Evolutionary conservation across 2,888 invertebrate genomes (phyloP).

Genomic region (Pandemis cinnamomeana): DNA sequence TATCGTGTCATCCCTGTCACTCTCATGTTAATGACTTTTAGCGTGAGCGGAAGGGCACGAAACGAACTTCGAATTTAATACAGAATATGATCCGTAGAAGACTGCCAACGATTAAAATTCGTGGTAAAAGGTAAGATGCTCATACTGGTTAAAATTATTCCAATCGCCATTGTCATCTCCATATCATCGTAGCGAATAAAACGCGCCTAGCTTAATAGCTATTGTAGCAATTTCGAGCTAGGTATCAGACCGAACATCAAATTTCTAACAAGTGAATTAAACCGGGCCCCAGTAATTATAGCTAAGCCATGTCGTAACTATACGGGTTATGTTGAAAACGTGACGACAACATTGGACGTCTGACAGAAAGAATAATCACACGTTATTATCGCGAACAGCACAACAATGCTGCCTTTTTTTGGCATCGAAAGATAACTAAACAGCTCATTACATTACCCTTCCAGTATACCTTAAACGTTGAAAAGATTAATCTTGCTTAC

Average conservation of each 20-base stretch:
- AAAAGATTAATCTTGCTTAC: constrained; percentile 39
- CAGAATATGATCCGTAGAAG: no score
- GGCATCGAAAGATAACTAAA: constrained; percentile 26
- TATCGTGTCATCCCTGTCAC: no score
- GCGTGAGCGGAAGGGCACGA: no score
- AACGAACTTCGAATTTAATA: no score
- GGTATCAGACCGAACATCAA: constrained; percentile 37
- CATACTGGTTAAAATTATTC: background rate
- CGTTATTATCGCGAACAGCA: constrained; percentile 44
- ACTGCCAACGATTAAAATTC: no score
- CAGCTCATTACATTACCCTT: constrained; percentile 29
- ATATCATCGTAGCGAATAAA: background rate
- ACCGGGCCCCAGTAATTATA: constrained; percentile 48
- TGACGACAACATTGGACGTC: constrained; percentile 54
- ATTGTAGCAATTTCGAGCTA: constrained; percentile 30
- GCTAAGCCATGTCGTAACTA: constrained; percentile 35
- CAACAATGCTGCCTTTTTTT: constrained; percentile 47
- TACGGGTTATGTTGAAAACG: constrained; percentile 60
- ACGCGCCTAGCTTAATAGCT: background rate
- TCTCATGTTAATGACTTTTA: no score
- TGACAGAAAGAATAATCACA: constrained; percentile 54
- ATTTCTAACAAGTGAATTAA: constrained; percentile 36
- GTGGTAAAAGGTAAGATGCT: no score
- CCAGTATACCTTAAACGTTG: constrained; percentile 26
- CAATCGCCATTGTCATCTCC: background rate